Evolutionary conservation across 2,888 invertebrate species (phyloP).

Genomic region (Hirtodrosophila cameraria): DNA sequence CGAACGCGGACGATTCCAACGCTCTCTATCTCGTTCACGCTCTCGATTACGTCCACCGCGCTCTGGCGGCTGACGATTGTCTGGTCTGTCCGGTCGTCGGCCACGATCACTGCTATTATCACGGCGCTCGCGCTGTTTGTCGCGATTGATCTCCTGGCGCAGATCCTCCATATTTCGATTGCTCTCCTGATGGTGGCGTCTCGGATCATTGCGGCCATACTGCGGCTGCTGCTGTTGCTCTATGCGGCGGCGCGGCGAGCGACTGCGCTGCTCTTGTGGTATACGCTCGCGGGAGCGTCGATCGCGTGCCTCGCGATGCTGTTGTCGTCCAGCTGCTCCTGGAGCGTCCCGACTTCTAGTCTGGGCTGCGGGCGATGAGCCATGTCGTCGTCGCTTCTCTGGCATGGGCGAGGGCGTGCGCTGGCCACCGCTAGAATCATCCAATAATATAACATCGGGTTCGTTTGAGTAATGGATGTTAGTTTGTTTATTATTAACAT

Average conservation of each 20-base stretch:
- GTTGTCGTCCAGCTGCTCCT: conserved; percentile 37
- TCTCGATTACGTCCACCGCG: conserved; percentile 49
- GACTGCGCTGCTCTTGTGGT: conserved; percentile 43
- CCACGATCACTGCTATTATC: conserved; percentile 83
- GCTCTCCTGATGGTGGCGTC: conserved; percentile 84
- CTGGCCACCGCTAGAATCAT: conserved; percentile 88
- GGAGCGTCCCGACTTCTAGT: conserved; percentile 49
- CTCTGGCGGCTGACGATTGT: conserved; percentile 69
- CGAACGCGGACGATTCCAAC: conserved; percentile 81
- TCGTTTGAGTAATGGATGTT: conserved; percentile 82
- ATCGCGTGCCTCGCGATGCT: conserved; percentile 34
- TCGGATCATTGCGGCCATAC: conserved; percentile 66
- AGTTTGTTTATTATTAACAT: conserved; percentile 83
- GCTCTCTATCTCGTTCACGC: conserved; percentile 76
- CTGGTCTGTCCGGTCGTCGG: conserved; percentile 59
- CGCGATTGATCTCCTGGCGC: conserved; percentile 84
- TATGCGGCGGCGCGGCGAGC: conserved; percentile 60
- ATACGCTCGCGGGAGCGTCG: conserved; percentile 34
- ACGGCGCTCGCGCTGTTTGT: conserved; percentile 85
- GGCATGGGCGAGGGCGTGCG: conserved; percentile 83
- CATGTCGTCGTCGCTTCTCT: conserved; percentile 70
- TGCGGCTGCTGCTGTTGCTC: conserved; percentile 42
- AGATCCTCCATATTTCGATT: conserved; percentile 83
- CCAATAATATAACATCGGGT: conserved; percentile 87
- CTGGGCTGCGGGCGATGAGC: conserved; percentile 46